Base-by-base conservation (phyloP, 2,113 vertebrate genomes). In the Lepus timidus region DNA sequence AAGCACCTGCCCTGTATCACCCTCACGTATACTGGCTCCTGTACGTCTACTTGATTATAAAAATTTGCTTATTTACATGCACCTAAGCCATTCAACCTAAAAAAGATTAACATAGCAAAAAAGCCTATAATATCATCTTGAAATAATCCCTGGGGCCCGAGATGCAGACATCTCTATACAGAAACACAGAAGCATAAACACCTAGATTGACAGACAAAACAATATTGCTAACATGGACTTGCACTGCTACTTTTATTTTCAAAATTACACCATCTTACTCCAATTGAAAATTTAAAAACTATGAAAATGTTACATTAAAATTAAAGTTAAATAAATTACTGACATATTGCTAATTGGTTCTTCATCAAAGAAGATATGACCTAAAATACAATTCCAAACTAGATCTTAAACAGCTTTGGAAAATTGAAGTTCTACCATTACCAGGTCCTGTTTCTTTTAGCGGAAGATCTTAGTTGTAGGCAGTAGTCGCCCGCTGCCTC, bases 91-190 rank as follows among this genome's bases (percentile, higher is more conserved):
- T 73, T 90, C 14, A 27, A 20, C 25, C 27, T 76, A 78, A 58
- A 79, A 79, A 85, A 17, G 44, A 44, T 44, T 29, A 55, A 52
- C 64, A 3, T 82, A 81, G 3, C 68, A 62, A 76, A 85, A 25
- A 33, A 75, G n/a, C 17, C 61, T 86, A 71, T 6, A 17, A 36
- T 76, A 36, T 64, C 14, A 67, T 23, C 4, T 70, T 70, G 39
- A 86, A 65, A 81, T n/a, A 86, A 89, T 97, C 89, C 93, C 96
- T 97, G 95, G 44, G 44, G 44, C 6, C 44, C 6, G 44, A 44
- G 44, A 88, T 93, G 55, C 19, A 88, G 88, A 49, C 55, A 81
- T 70, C 12, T 85, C 16, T 64, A 81, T 49, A 51, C 1, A 12
- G 52, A 89, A 70, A 14, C 17, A 62, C 20, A 74, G 22, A 31